Percentiles rank a stretch among this genome's conserved stretches.
These are phyloP conservation scores for Cosmorhoe ocellata DNA, from an alignment of 2,888 invertebrate genomes.

Conservation along the genomic window DNA sequence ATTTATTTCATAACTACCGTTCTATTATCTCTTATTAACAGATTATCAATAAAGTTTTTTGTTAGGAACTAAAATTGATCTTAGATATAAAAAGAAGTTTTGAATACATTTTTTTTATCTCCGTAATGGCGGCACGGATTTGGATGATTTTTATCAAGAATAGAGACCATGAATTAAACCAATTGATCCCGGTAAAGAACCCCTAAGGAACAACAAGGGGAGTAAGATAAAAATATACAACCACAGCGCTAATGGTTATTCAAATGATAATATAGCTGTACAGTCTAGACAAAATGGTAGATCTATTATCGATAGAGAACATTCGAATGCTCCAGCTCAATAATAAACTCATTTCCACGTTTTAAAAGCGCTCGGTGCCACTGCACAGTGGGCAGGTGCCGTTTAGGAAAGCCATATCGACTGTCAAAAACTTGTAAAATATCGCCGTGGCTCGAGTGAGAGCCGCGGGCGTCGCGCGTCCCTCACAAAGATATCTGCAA, in stretches of 20 bases:
- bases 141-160: no score
- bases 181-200: no score
- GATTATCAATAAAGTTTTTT: neutral
- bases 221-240: no score
- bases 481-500: slow-evolving; percentile 78
- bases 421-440: slow-evolving; percentile 88
- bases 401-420: slow-evolving; percentile 83
- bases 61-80: no score
- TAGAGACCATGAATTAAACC: no score
- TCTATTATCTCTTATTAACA: slow-evolving; percentile 7
- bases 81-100: no score
- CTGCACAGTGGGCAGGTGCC: slow-evolving; percentile 67
- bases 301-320: neutral
- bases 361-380: slow-evolving; percentile 27
- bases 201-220: no score
- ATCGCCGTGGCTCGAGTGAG: slow-evolving; percentile 79
- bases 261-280: no score
- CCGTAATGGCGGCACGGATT: no score
- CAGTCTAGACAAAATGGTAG: neutral
- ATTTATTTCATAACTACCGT: slow-evolving; percentile 11
- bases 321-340: slow-evolving; percentile 4
- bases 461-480: slow-evolving; percentile 66
- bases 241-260: no score
- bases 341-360: slow-evolving; percentile 27
- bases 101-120: no score